Base-by-base conservation (phyloP, 1,140 invertebrate genomes). In the Drosophila bocqueti region DNA sequence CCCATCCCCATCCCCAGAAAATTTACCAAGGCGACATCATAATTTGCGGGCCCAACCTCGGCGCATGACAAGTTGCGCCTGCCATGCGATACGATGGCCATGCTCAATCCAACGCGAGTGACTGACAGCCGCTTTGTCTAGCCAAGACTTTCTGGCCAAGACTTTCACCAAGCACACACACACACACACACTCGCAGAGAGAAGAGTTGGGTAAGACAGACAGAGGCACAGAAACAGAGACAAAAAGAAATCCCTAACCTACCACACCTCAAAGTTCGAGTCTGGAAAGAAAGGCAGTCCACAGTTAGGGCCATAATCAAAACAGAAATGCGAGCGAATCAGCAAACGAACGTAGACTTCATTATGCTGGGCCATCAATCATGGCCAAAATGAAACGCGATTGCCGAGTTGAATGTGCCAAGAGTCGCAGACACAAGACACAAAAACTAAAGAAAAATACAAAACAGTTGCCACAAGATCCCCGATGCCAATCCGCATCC, bases 341-440 rank as follows among this genome's bases (percentile, higher is more conserved):
- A 87, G 61, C 83, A 66, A 87, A 63, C 77, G 76, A 87, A 63
- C 78, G 73, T 68, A 81, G 81, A 81, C 84, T 81, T 81, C 78
- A 87, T 87, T 81, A 79, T 84, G 84, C 49, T 68, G 62, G 65
- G 36, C 79, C 84, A 87, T 87, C 84, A 87, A 87, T 87, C 84
- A 87, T 87, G 69, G 85, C 84, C 84, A 75, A 87, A 87, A 89
- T 47, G 74, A 66, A 79, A 73, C 60, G 64, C 67, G 38, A 55
- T 52, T 67, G 60, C 29, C 29, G 49, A 75, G 84, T 81, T 87
- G 84, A 87, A 83, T 87, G 84, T 62, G 81, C 83, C 81, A 69
- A 68, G 63, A 60, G 82, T 49, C 36, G 34, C 43, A 50, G 59
- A 73, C 79, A 73, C 79, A 65, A 65, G 47, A 50, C 43, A 40